Conservation (phyloP, 2,113 vertebrate species). For the Lota lota region DNA sequence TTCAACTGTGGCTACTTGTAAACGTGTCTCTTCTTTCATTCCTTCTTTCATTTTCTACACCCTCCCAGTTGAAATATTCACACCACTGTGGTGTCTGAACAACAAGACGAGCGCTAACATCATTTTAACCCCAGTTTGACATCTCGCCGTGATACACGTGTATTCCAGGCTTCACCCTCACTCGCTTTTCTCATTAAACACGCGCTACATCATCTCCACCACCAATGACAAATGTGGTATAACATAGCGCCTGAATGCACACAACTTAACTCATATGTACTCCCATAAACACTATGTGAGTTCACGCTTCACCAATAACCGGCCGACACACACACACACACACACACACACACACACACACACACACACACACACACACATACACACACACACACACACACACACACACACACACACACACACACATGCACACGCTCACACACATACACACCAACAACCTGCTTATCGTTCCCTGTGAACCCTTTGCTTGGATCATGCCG, state of each 20-base stretch:
- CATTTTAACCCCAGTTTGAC: slow-evolving; percentile 28
- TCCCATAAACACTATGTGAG: slow-evolving; percentile 1
- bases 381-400: too few relatives aligned
- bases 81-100: slow-evolving; percentile 30
- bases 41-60: slow-evolving; percentile 18
- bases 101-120: slow-evolving; percentile 26
- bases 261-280: too few relatives aligned
- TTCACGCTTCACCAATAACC: too few relatives aligned
- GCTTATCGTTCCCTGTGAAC: too few relatives aligned
- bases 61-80: slow-evolving; percentile 33
- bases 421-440: too few relatives aligned
- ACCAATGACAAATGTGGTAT: not conserved
- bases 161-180: slow-evolving; percentile 22
- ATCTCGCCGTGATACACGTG: slow-evolving; percentile 13
- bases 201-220: too few relatives aligned
- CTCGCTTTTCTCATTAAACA: too few relatives aligned
- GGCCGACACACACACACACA: too few relatives aligned
- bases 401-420: too few relatives aligned
- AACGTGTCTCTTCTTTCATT: slow-evolving; percentile 23
- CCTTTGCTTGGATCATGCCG: slow-evolving; percentile 16
- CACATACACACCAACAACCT: too few relatives aligned
- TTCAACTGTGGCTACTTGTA: not conserved
- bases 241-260: not conserved
- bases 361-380: too few relatives aligned
- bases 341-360: too few relatives aligned